Base-by-base conservation (phyloP, 2,888 invertebrate genomes). In the Dimorphilus gyrociliatus region DNA sequence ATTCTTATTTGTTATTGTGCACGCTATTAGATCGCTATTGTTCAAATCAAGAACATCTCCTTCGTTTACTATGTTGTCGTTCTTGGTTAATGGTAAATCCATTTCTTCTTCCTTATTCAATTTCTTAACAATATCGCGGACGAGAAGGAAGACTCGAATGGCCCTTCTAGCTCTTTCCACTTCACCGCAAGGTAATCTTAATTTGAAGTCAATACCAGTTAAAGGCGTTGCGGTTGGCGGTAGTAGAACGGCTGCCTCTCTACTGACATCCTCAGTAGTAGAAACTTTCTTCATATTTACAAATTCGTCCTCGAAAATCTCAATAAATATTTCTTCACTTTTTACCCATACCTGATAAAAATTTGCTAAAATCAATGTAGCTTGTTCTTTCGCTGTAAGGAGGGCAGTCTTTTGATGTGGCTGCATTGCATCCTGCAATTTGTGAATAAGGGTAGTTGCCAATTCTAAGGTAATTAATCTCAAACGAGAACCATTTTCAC, bases 241-340 rank as follows among this genome's bases (percentile, higher is more conserved):
- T 44, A 97, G 65, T 32, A 97, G 68, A 49, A 97, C 78, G 32
- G 81, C 81, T 27, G 86, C 81, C 63, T 97, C 94, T n/a, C n/a
- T n/a, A n/a, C n/a, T n/a, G n/a, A n/a, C n/a, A n/a, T n/a, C n/a
- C n/a, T n/a, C n/a, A n/a, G n/a, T n/a, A n/a, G n/a, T n/a, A n/a
- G n/a, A n/a, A n/a, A n/a, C n/a, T n/a, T n/a, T n/a, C 47, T 76
- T 76, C 73, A 92, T 81, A 64, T 90, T 86, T 54, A 78, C 79
- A 63, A 81, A 86, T 70, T 97, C 94, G 60, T 92, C 88, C 64
- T 97, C 94, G 61, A 97, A 97, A 74, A 97, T 81, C 59, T 97
- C 94, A 34, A 94, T 67, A 65, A 97, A 97, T 48, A 94, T 86
- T 54, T 94, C 92, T 65, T 94, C 92, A 47, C 82, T 81, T 72